Evolutionary conservation across 2,113 vertebrate genomes (phyloP).

Genomic region (Carollia perspicillata): DNA sequence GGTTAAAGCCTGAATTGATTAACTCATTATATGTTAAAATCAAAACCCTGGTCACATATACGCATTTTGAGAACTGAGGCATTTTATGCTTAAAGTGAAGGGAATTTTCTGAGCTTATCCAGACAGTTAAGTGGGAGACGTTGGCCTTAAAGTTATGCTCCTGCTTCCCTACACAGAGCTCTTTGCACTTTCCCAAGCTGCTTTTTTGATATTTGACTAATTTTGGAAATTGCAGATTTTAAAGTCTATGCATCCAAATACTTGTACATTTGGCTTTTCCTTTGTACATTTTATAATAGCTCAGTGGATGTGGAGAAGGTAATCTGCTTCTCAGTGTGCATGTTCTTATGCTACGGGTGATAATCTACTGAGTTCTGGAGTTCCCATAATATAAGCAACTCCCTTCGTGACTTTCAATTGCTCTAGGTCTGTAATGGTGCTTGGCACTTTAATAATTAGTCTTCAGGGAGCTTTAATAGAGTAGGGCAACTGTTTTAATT

Average conservation of each 20-base stretch:
- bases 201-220: constrained; percentile 54
- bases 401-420: constrained; percentile 79
- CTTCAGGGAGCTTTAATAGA: constrained; percentile 83
- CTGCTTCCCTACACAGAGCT: neutral
- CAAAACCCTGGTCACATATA: neutral
- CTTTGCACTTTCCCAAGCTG: constrained; percentile 3
- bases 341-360: constrained; percentile 71
- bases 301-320: constrained; percentile 69
- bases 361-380: constrained; percentile 76
- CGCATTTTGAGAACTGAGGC: neutral
- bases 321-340: constrained; percentile 70
- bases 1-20: neutral
- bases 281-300: constrained; percentile 73
- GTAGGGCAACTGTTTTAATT: constrained; percentile 85
- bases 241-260: constrained; percentile 60
- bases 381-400: constrained; percentile 77
- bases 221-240: constrained; percentile 54
- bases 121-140: neutral
- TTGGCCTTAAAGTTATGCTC: neutral
- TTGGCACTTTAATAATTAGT: constrained; percentile 86
- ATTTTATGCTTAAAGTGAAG: neutral
- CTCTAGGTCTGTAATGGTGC: constrained; percentile 80
- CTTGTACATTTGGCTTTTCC: constrained; percentile 67
- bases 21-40: neutral
- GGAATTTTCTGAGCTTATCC: neutral